Percentiles rank a stretch among this genome's conserved stretches.
These are phyloP conservation scores for Chondrosia reniformis DNA, from an alignment of 37 sponge, comb jelly and placozoan genomes.

Conservation along the genomic window DNA sequence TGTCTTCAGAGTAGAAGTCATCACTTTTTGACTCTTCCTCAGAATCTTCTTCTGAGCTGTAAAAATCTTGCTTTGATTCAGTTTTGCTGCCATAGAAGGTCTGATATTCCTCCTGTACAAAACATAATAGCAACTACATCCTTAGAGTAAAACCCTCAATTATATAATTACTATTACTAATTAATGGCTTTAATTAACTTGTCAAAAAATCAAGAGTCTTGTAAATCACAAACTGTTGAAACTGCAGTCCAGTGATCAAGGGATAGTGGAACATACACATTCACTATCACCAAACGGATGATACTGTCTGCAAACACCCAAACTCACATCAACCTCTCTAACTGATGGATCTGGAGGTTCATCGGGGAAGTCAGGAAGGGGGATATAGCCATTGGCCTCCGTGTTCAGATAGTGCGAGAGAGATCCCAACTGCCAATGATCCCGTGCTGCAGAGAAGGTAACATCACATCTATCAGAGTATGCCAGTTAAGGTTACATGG, in stretches of 20 bases:
- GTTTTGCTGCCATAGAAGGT: slow-evolving; percentile 30
- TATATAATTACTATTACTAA: too few species aligned
- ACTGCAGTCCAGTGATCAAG: too few species aligned
- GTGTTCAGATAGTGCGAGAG: slow-evolving; percentile 85
- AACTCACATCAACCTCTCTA: slow-evolving; percentile 70
- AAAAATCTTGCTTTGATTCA: slow-evolving; percentile 28
- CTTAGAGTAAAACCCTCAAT: background rate
- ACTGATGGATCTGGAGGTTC: slow-evolving; percentile 87
- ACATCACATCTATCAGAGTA: background rate
- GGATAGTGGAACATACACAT: too few species aligned
- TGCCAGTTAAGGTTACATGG: background rate
- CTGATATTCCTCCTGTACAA: background rate
- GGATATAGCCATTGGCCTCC: slow-evolving; percentile 82
- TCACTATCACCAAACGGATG: too few species aligned
- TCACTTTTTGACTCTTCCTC: slow-evolving; percentile 30
- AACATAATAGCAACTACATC: too few species aligned
- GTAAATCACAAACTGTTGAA: too few species aligned
- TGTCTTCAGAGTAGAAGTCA: slow-evolving; percentile 59
- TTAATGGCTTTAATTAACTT: too few species aligned
- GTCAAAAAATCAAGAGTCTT: too few species aligned
- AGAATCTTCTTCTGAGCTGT: slow-evolving; percentile 35
- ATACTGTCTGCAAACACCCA: too few species aligned
- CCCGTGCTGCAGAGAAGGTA: slow-evolving; percentile 45
- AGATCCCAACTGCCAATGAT: slow-evolving; percentile 88
- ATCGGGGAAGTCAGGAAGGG: slow-evolving; percentile 83